phyloP scores from a whole-genome alignment of 2,113 vertebrate genomes.

The Crocuta crocuta region DNA sequence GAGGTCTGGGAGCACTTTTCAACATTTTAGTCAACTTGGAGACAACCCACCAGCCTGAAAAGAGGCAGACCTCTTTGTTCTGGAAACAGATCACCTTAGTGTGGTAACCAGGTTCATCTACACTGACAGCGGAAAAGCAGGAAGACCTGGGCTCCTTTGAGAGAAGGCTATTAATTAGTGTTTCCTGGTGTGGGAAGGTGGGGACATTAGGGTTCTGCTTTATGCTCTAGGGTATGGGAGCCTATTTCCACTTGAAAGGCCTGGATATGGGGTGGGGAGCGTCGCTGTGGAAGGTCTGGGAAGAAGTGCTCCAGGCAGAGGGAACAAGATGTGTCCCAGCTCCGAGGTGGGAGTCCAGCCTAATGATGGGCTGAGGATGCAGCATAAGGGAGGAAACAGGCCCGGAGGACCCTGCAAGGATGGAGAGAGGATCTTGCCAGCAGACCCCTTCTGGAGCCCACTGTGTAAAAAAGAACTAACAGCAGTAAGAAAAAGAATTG shows the following conservation, averaged over 20 bases:
- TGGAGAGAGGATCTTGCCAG: background rate
- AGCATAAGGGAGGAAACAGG: background rate
- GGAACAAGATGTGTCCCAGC: background rate
- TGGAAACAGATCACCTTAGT: background rate
- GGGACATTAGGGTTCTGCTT: background rate
- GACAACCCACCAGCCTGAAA: background rate
- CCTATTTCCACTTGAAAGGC: background rate
- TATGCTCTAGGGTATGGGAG: background rate
- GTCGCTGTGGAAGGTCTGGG: background rate
- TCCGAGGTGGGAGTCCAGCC: background rate
- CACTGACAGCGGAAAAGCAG: background rate
- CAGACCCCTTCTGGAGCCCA: background rate
- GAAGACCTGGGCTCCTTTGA: background rate
- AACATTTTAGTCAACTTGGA: background rate
- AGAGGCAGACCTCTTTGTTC: background rate
- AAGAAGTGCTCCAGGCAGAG: background rate
- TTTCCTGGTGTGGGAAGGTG: background rate
- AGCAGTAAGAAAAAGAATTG: background rate
- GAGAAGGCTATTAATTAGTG: background rate
- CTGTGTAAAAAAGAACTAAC: background rate
- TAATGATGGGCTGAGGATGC: background rate
- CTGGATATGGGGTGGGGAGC: background rate
- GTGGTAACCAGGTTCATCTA: background rate
- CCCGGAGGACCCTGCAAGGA: background rate
- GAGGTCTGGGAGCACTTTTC: background rate